Conservation (phyloP, 2,797 vertebrate species). For the Pangasius larnaudii region DNA sequence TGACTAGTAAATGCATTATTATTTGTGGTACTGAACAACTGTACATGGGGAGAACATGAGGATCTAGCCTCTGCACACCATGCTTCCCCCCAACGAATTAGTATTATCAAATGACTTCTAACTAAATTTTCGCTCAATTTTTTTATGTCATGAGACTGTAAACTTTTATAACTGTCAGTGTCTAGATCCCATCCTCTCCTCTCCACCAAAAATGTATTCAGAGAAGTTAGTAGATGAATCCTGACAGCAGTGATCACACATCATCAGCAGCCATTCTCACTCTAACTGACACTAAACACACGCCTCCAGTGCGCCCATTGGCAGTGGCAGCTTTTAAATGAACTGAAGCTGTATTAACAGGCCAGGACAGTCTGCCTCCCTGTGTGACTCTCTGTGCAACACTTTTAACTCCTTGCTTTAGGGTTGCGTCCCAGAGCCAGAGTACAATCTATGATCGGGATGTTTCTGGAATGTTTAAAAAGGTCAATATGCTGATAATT, state of each 20-base stretch:
- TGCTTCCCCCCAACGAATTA: background rate
- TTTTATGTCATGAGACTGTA: background rate
- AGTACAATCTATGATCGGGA: slow-evolving; percentile 81
- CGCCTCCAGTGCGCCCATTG: slow-evolving; percentile 64
- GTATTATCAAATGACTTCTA: background rate
- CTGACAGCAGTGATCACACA: slow-evolving; percentile 22
- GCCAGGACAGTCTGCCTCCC: slow-evolving; percentile 68
- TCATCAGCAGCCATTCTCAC: background rate
- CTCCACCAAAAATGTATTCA: background rate
- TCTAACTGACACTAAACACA: slow-evolving; percentile 65
- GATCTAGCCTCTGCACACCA: background rate
- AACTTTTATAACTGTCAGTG: background rate
- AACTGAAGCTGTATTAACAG: slow-evolving; percentile 58
- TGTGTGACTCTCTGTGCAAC: slow-evolving; percentile 69
- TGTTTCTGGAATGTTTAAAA: slow-evolving; percentile 87
- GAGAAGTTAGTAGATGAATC: background rate
- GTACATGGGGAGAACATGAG: background rate
- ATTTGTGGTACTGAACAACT: background rate
- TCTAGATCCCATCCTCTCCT: background rate
- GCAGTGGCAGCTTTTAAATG: slow-evolving; percentile 71
- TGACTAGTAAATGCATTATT: background rate
- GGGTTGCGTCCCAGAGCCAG: slow-evolving; percentile 62
- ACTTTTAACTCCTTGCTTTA: slow-evolving; percentile 77
- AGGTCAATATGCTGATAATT: slow-evolving; percentile 88
- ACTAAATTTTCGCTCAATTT: background rate